Conservation (phyloP, 92 coral and sea anemone species). For the Pocillopora meandrina region DNA sequence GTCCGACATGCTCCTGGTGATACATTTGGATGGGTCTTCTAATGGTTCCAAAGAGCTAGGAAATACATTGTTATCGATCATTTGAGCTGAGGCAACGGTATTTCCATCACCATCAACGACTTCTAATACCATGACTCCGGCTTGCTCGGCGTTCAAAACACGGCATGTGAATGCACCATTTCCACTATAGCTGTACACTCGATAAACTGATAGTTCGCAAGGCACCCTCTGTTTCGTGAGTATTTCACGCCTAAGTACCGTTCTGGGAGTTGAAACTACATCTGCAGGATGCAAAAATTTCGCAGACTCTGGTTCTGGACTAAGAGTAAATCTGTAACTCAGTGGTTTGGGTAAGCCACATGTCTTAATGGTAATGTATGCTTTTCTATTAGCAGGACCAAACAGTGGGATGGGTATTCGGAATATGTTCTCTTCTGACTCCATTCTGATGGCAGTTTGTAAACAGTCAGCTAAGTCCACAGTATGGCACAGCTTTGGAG, state of each 20-base stretch:
- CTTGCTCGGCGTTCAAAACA: constrained; percentile 65
- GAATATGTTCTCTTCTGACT: neutral
- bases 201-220: constrained; percentile 54
- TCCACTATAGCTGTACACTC: constrained; percentile 34
- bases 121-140: constrained; percentile 63
- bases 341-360: constrained; percentile 19
- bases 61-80: constrained; percentile 60
- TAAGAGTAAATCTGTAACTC: constrained; percentile 46
- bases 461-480: constrained; percentile 29
- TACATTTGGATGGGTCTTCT: constrained; percentile 30
- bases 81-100: constrained; percentile 67
- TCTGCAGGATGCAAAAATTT: constrained; percentile 48
- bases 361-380: constrained; percentile 39
- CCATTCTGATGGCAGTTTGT: constrained; percentile 15
- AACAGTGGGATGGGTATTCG: constrained; percentile 32
- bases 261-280: constrained; percentile 41
- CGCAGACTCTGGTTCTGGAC: constrained; percentile 53
- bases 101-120: constrained; percentile 58
- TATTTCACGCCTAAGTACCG: constrained; percentile 42
- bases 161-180: constrained; percentile 52
- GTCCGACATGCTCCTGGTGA: constrained; percentile 45
- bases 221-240: constrained; percentile 38
- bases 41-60: constrained; percentile 43
- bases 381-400: constrained; percentile 42
- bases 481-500: constrained; percentile 31